Percentiles rank a stretch among this genome's conserved stretches.
Conservation (phyloP, 1,140 invertebrate species). For the Solenopsis invicta region DNA sequence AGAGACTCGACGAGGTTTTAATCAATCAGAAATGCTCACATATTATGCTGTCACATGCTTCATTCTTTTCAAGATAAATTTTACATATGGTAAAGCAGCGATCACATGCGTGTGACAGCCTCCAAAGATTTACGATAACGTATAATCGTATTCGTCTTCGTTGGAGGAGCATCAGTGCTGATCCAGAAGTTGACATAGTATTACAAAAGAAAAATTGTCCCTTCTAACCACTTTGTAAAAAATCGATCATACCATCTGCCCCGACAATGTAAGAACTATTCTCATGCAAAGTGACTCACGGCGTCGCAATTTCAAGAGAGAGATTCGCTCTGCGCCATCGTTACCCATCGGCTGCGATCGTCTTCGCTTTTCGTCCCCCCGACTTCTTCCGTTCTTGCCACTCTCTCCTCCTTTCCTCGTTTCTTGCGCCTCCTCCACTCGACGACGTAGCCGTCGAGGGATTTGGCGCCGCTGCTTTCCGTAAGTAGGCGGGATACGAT, state of each 20-base stretch:
- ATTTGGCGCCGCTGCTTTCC: constrained; percentile 62
- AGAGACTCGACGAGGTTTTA: neutral
- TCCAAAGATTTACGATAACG: constrained; percentile 12
- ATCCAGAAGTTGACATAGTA: constrained; percentile 31
- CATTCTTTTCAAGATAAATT: constrained; percentile 18
- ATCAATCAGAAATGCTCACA: neutral
- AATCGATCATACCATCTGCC: constrained; percentile 56
- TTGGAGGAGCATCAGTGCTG: constrained; percentile 1
- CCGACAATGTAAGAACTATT: constrained; percentile 51
- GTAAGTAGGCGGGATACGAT: constrained; percentile 59
- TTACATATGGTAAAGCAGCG: neutral
- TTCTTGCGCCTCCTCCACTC: constrained; percentile 48
- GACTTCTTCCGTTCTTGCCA: constrained; percentile 41
- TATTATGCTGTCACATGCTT: neutral
- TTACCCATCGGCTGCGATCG: constrained; percentile 41
- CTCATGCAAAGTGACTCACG: constrained; percentile 62
- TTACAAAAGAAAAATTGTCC: constrained; percentile 50
- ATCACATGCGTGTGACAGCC: neutral
- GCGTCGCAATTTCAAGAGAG: constrained; percentile 57
- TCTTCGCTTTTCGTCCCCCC: constrained; percentile 53
- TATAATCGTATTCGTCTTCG: neutral
- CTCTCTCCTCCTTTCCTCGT: constrained; percentile 41
- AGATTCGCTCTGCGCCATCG: constrained; percentile 35
- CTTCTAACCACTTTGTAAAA: constrained; percentile 36
- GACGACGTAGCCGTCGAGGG: constrained; percentile 42